A percentile compares a stretch with the other conserved stretches of the same genome.
Evolutionary conservation across 2,113 vertebrate genomes (phyloP).

Genomic region (Mastomys natalensis): DNA sequence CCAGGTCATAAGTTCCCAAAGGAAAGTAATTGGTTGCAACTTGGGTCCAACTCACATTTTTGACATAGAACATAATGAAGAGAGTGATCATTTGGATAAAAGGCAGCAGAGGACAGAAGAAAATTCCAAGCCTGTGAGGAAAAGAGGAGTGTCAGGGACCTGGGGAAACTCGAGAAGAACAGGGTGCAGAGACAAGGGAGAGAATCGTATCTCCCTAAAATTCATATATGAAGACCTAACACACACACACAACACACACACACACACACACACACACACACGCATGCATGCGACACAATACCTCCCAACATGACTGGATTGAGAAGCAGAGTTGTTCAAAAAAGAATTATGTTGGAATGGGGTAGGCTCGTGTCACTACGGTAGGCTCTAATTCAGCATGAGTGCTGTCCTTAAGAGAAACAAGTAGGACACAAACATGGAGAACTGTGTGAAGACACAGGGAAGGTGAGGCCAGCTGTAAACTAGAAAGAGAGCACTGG

Average conservation of each 20-base stretch:
- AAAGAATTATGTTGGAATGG: not conserved
- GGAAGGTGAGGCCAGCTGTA: not conserved
- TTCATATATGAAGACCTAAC: not conserved
- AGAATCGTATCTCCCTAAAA: not conserved
- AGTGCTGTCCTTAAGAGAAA: not conserved
- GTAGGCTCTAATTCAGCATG: not conserved
- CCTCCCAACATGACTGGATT: not conserved
- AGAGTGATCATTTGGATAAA: slow-evolving; percentile 93
- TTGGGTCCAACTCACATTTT: slow-evolving; percentile 90
- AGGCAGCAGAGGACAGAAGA: slow-evolving; percentile 96
- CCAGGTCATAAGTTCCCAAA: not conserved
- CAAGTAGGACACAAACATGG: not conserved
- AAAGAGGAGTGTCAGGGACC: slow-evolving; percentile 37
- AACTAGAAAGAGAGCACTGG: not conserved
- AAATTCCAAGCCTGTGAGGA: slow-evolving; percentile 93
- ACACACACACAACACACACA: not conserved
- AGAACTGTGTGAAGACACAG: not conserved
- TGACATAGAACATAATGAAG: slow-evolving; percentile 94
- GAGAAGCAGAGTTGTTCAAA: not conserved
- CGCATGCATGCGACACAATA: not conserved
- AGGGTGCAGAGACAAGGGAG: not conserved
- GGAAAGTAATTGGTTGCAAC: not conserved
- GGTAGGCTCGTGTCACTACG: not conserved
- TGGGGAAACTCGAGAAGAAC: not conserved
- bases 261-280: not conserved